Percentiles rank a stretch among this genome's conserved stretches.
Conservation (phyloP, 2,113 vertebrate species). For the Hyaena hyaena region DNA sequence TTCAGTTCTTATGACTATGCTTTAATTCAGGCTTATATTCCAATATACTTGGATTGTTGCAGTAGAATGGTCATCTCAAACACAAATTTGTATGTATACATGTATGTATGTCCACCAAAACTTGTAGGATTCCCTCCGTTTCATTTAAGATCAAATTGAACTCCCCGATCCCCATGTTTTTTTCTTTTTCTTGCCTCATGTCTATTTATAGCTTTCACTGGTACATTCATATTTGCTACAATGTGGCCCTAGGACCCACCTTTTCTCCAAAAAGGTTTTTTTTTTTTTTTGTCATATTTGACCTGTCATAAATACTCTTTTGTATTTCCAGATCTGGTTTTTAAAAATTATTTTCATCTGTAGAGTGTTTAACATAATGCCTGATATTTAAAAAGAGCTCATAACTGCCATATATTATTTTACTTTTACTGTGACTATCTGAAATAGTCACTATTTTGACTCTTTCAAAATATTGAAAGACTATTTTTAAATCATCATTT, state of each 20-base stretch:
- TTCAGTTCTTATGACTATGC: not conserved
- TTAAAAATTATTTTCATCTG: not conserved
- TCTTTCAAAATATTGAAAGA: not conserved
- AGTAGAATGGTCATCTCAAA: not conserved
- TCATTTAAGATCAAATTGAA: slow-evolving; percentile 15
- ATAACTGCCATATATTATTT: not conserved
- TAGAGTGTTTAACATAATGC: not conserved
- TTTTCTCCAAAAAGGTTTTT: not conserved
- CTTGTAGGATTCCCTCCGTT: not conserved
- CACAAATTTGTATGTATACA: not conserved
- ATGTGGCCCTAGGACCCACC: not conserved
- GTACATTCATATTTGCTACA: not conserved
- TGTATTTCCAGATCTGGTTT: not conserved
- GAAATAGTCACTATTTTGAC: too few species aligned
- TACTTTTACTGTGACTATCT: not conserved
- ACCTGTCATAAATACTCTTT: not conserved
- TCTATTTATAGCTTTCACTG: not conserved
- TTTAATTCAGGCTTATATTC: not conserved
- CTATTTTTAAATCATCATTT: not conserved
- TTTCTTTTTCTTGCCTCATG: not conserved
- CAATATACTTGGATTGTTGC: not conserved
- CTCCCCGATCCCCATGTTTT: not conserved
- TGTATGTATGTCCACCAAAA: not conserved
- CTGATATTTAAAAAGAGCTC: not conserved
- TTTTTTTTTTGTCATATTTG: not conserved